Percentiles rank a stretch among this genome's conserved stretches.
Evolutionary conservation across 2,888 invertebrate species (phyloP).

Genomic region (Drosophila pseudotalamancana): DNA sequence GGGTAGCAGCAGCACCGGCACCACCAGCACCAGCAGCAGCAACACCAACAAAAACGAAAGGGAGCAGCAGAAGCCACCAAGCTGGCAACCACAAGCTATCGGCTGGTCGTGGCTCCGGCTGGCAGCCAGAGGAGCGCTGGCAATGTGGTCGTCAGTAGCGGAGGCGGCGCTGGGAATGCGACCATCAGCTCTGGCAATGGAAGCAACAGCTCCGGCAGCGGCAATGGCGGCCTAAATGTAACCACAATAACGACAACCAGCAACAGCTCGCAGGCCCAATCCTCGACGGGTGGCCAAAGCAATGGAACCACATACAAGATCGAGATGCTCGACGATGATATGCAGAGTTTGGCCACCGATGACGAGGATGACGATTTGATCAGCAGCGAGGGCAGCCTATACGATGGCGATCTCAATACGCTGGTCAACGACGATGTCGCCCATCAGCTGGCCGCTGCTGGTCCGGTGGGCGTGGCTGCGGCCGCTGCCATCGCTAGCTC

Average conservation of each 20-base stretch:
- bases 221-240: conserved; percentile 77
- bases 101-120: conserved; percentile 66
- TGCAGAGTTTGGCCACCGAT: conserved; percentile 87
- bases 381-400: conserved; percentile 91
- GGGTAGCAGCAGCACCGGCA: conserved; percentile 6
- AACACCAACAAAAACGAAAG: neutral
- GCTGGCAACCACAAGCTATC: conserved; percentile 73
- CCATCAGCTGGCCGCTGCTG: conserved; percentile 97
- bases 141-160: conserved; percentile 60
- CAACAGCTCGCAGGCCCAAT: conserved; percentile 70
- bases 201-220: conserved; percentile 35
- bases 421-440: conserved; percentile 93
- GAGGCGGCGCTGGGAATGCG: conserved; percentile 53
- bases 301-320: conserved; percentile 87
- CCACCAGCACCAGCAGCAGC: conserved; percentile 9
- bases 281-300: conserved; percentile 57
- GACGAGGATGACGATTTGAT: conserved; percentile 95
- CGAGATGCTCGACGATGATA: conserved; percentile 89
- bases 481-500: conserved; percentile 98
- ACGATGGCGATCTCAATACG: conserved; percentile 93
- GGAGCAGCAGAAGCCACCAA: conserved; percentile 27
- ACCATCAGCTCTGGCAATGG: conserved; percentile 54
- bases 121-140: conserved; percentile 56
- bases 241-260: conserved; percentile 82
- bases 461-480: conserved; percentile 97